Conservation (phyloP, 2,888 invertebrate species). For the Euspilapteryx auroguttella region DNA sequence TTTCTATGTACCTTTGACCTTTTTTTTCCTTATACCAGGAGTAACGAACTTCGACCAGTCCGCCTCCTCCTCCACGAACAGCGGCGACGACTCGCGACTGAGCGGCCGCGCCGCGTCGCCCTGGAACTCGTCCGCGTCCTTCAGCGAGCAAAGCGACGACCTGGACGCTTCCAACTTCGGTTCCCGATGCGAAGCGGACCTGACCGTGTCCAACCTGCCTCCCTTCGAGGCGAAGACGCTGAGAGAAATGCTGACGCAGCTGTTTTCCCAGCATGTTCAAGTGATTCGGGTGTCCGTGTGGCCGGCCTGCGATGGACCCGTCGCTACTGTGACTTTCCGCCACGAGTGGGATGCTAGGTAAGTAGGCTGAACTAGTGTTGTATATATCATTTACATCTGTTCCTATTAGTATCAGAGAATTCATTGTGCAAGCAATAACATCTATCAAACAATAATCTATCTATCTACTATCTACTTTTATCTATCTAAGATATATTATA, state of each 20-base stretch:
- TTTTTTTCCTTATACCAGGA: conserved; percentile 15
- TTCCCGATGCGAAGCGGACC: no score
- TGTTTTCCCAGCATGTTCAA: conserved; percentile 37
- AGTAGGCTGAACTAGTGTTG: no score
- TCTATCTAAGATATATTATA: no score
- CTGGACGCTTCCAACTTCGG: conserved; percentile 20
- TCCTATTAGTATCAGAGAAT: no score
- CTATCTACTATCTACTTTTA: no score
- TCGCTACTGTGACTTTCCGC: conserved; percentile 72
- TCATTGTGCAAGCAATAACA: no score
- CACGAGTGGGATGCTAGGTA: conserved; percentile 71
- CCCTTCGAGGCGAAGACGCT: conserved; percentile 22
- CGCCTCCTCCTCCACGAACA: conserved; percentile 42
- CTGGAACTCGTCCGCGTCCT: conserved; percentile 44
- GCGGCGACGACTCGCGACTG: conserved; percentile 30
- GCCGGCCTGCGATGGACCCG: conserved; percentile 46
- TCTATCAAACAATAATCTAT: no score
- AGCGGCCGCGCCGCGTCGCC: conserved; percentile 34
- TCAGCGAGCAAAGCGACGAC: conserved; percentile 42
- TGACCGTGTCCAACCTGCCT: conserved; percentile 44
- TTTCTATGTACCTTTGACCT: neutral
- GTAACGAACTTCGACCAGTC: conserved; percentile 37
- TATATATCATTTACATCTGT: no score
- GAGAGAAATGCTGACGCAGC: conserved; percentile 39
- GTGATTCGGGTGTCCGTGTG: conserved; percentile 38